Conservation (phyloP, 2,888 invertebrate genomes). For the Apoderus coryli region DNA sequence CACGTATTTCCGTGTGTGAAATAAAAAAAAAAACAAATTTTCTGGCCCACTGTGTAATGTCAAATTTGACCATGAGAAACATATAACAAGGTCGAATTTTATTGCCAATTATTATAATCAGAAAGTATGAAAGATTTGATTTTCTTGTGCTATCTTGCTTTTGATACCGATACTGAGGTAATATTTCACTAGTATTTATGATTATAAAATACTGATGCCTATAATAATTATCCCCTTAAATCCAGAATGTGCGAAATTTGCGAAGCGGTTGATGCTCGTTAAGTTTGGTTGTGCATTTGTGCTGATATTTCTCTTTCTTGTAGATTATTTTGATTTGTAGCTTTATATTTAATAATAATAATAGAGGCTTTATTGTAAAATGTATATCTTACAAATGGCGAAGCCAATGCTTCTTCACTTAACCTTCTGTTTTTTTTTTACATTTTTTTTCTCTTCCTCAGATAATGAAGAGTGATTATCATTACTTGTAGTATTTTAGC, state of each 20-base stretch:
- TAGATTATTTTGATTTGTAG: not conserved
- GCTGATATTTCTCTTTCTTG: constrained; percentile 1
- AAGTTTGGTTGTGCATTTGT: constrained; percentile 1
- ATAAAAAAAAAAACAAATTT: too few relatives aligned
- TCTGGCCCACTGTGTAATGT: too few relatives aligned
- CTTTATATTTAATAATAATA: too few relatives aligned
- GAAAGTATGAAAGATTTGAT: constrained; percentile 2
- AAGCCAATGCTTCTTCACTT: too few relatives aligned
- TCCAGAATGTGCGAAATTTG: constrained; percentile 1
- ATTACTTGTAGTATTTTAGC: not conserved
- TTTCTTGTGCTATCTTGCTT: constrained; percentile 2
- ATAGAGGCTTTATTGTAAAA: too few relatives aligned
- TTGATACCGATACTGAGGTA: constrained; percentile 2
- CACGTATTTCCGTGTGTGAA: too few relatives aligned
- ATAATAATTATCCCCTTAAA: not conserved
- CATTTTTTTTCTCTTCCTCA: not conserved
- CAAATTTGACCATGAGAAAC: constrained; percentile 1
- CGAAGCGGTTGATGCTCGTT: not conserved
- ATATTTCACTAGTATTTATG: not conserved
- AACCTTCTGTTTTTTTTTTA: too few relatives aligned
- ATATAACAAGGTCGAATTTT: constrained; percentile 4
- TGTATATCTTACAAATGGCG: too few relatives aligned
- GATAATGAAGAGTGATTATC: constrained; percentile 1
- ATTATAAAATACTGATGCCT: not conserved
- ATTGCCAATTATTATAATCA: not conserved